Conservation (phyloP, 1,140 invertebrate species). For the Caenorhabditis elegans region DNA sequence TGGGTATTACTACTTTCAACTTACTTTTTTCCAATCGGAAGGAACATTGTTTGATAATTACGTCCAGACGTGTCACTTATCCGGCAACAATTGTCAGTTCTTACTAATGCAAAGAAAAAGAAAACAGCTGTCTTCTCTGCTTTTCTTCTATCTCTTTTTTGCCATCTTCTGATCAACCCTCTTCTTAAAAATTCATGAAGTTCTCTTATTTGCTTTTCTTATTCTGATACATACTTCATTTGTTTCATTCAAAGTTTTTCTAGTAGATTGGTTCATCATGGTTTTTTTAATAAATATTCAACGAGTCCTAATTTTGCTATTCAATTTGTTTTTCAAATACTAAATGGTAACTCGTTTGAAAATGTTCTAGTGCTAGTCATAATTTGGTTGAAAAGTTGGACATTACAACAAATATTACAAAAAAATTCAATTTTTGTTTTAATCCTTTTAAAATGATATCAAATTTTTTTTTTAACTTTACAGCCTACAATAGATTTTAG, state of each 20-base stretch:
- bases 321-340: too few species aligned
- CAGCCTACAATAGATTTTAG: too few species aligned
- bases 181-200: not conserved
- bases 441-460: too few species aligned
- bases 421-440: too few species aligned
- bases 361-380: too few species aligned
- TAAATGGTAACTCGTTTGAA: too few species aligned
- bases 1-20: not conserved
- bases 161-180: not conserved
- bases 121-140: conserved; percentile 16
- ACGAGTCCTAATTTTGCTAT: too few species aligned
- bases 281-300: too few species aligned
- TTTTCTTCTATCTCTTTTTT: not conserved
- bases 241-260: not conserved
- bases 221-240: not conserved
- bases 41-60: conserved; percentile 24
- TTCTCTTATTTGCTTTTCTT: not conserved
- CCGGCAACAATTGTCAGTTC: not conserved
- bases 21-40: not conserved
- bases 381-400: too few species aligned
- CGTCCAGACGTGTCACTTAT: not conserved
- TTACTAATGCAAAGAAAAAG: not conserved
- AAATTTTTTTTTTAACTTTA: too few species aligned
- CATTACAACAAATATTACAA: too few species aligned
- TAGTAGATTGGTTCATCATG: not conserved